These are phyloP conservation scores for Anableps anableps DNA, from an alignment of 2,797 vertebrate genomes.

Conservation along the genomic window DNA sequence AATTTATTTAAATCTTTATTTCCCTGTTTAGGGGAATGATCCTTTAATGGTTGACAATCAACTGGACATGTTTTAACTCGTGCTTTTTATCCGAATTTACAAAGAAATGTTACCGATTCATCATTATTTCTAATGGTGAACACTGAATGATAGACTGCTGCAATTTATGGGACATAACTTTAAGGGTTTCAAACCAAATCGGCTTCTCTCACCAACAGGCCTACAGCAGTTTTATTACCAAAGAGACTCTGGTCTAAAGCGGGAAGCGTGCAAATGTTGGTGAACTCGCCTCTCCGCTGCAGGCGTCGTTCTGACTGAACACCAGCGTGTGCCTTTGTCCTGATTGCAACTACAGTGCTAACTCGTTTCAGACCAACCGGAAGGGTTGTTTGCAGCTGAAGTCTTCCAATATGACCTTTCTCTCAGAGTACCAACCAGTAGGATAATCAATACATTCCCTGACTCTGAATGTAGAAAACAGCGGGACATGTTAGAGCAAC, in stretches of 20 bases:
- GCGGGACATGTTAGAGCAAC: conserved; percentile 23
- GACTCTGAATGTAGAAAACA: conserved; percentile 73
- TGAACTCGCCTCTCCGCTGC: conserved; percentile 48
- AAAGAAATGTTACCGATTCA: conserved; percentile 60
- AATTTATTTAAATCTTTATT: conserved; percentile 73
- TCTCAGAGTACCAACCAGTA: conserved; percentile 60
- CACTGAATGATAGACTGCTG: conserved; percentile 53
- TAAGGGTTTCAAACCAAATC: conserved; percentile 58
- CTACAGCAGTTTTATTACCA: conserved; percentile 65
- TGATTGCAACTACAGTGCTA: conserved; percentile 51
- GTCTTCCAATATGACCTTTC: conserved; percentile 54
- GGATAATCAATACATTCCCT: conserved; percentile 78
- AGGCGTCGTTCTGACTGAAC: conserved; percentile 47
- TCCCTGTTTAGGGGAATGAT: conserved; percentile 68
- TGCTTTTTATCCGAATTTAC: conserved; percentile 55
- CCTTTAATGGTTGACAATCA: conserved; percentile 85
- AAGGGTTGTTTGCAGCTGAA: conserved; percentile 59
- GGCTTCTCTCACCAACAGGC: conserved; percentile 67
- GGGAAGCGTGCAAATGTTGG: conserved; percentile 35
- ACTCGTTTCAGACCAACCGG: conserved; percentile 56
- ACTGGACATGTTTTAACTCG: conserved; percentile 74
- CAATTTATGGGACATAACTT: conserved; percentile 28
- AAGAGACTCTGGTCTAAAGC: conserved; percentile 62
- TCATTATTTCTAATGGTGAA: conserved; percentile 75
- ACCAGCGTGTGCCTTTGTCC: conserved; percentile 75